These are phyloP conservation scores for Atrina japonica DNA, from an alignment of 2,888 invertebrate species.

Conservation along the genomic window DNA sequence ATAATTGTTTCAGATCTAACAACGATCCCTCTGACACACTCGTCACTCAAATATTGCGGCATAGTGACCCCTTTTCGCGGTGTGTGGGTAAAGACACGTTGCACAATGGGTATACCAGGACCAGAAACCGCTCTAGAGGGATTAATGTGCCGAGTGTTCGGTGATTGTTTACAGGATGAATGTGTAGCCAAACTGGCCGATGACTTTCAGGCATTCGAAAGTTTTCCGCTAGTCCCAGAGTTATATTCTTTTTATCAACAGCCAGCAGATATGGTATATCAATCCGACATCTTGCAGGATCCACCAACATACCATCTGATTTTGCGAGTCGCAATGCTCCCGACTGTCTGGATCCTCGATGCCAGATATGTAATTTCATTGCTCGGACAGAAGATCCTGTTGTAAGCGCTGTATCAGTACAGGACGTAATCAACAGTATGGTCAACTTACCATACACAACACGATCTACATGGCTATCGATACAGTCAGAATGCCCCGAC, in stretches of 20 bases:
- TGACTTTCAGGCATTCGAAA: too few relatives aligned
- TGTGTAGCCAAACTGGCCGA: too few relatives aligned
- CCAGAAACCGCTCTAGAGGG: too few relatives aligned
- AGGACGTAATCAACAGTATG: conserved; percentile 17
- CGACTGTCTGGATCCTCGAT: conserved; percentile 35
- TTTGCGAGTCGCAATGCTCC: conserved; percentile 48
- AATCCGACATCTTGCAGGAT: conserved; percentile 30
- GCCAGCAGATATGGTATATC: conserved; percentile 40
- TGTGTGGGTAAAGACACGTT: too few relatives aligned
- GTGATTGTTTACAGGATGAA: too few relatives aligned
- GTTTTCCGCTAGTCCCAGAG: conserved; percentile 50
- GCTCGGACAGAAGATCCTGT: conserved; percentile 14
- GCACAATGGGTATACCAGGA: too few relatives aligned
- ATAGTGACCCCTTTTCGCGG: too few relatives aligned
- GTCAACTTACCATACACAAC: conserved; percentile 36
- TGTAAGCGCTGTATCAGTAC: conserved; percentile 26
- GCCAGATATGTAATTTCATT: conserved; percentile 45
- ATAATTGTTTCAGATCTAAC: too few relatives aligned
- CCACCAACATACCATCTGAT: conserved; percentile 39
- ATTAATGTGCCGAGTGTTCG: too few relatives aligned
- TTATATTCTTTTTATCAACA: conserved; percentile 41
- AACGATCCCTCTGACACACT: too few relatives aligned
- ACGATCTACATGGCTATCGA: conserved; percentile 35
- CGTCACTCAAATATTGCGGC: too few relatives aligned
- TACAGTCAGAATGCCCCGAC: conserved; percentile 49